Evolutionary conservation across 2,888 invertebrate genomes (phyloP).

Genomic region (Argynnis bischoffii): DNA sequence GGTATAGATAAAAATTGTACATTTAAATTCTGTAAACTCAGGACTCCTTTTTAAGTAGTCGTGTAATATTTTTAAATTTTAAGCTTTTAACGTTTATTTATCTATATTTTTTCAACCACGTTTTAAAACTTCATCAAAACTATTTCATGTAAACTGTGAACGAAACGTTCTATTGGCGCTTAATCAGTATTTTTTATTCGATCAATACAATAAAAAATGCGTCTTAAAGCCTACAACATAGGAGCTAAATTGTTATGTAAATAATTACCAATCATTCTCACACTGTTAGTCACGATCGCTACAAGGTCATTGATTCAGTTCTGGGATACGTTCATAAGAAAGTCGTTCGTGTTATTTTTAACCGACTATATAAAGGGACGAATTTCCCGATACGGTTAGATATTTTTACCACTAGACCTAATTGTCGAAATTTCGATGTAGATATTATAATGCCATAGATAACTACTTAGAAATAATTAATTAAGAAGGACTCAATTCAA

Average conservation of each 20-base stretch:
- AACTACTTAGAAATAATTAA: no score
- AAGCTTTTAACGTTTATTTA: no score
- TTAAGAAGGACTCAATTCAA: no score
- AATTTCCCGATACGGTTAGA: no score
- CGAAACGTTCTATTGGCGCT: neutral
- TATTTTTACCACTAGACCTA: no score
- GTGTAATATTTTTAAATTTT: no score
- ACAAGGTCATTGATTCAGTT: slow-evolving; percentile 28
- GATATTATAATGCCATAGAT: no score
- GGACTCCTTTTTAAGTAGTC: no score
- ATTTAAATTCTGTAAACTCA: no score
- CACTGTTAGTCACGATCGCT: slow-evolving; percentile 26
- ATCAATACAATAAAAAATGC: slow-evolving; percentile 1
- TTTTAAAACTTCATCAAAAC: neutral
- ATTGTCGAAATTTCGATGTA: no score
- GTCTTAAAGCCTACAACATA: neutral
- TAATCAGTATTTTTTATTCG: slow-evolving; percentile 7
- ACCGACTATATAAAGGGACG: neutral
- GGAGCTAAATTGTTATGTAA: neutral
- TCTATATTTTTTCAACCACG: neutral
- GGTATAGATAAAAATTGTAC: no score
- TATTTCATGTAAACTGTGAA: slow-evolving; percentile 3
- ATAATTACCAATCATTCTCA: slow-evolving; percentile 1
- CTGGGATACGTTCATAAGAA: slow-evolving; percentile 9
- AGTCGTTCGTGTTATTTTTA: slow-evolving; percentile 7